Conservation (phyloP, 2,888 invertebrate genomes). For the Seira sanloemensis region DNA sequence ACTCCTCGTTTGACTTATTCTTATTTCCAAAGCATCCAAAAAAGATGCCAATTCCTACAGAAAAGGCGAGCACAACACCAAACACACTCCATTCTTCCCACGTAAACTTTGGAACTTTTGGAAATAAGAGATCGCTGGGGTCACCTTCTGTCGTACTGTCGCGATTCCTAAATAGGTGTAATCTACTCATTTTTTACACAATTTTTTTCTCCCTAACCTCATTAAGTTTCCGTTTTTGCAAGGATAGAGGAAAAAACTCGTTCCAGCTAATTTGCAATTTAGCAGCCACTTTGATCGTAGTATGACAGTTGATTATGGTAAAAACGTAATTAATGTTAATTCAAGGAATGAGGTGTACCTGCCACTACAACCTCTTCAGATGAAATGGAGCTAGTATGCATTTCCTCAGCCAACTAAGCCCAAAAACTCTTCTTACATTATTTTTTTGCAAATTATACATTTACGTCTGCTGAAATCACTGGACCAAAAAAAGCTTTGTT, state of each 20-base stretch:
- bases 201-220: not conserved
- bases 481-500: constrained; percentile 17
- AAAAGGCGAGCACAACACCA: constrained; percentile 82
- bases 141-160: not conserved
- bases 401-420: not conserved
- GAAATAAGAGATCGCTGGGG: not conserved
- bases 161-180: not conserved
- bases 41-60: constrained; percentile 89
- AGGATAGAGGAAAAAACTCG: not conserved
- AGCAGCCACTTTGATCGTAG: no score
- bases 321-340: no score
- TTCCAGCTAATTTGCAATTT: no score
- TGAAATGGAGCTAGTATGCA: constrained; percentile 2
- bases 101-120: constrained; percentile 45
- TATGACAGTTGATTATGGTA: no score
- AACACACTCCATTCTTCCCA: constrained; percentile 67
- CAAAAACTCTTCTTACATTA: not conserved
- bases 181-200: not conserved
- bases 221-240: not conserved
- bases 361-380: constrained; percentile 23
- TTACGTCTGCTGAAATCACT: constrained; percentile 6
- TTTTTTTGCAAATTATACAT: not conserved
- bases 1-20: constrained; percentile 85
- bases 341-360: not conserved
- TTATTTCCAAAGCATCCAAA: constrained; percentile 88